phyloP scores from a whole-genome alignment of 1,140 invertebrate species.

The Bombus affinis region DNA sequence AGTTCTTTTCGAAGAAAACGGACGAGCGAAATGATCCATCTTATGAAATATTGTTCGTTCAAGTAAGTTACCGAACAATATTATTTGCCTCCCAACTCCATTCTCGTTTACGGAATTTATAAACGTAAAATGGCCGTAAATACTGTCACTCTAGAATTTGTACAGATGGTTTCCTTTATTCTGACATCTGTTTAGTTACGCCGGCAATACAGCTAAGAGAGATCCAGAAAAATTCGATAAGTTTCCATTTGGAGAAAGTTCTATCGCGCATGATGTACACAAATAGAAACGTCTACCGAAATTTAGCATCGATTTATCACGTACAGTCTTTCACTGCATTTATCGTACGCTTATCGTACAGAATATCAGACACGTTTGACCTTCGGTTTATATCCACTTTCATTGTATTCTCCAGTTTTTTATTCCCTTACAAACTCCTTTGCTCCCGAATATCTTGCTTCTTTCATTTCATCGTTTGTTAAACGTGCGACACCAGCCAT shows the following conservation, averaged over 20 bases:
- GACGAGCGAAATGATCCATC: no score
- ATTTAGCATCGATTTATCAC: constrained; percentile 28
- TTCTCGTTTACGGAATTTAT: background rate
- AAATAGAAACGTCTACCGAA: background rate
- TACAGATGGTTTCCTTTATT: background rate
- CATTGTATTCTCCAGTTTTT: background rate
- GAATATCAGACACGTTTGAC: constrained; percentile 10
- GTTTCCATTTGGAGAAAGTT: background rate
- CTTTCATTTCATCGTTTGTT: background rate
- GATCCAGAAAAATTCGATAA: background rate
- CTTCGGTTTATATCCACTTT: background rate
- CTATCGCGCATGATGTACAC: background rate
- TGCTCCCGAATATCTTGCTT: background rate
- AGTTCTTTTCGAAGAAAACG: background rate
- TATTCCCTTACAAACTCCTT: background rate
- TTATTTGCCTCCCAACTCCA: background rate
- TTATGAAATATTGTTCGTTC: no score
- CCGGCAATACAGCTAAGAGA: background rate
- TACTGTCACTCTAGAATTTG: background rate
- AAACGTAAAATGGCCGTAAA: no score
- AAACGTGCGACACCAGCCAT: background rate
- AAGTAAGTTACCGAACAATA: background rate
- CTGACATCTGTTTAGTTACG: background rate
- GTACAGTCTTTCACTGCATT: background rate
- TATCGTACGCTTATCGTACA: background rate